A percentile compares a stretch with the other conserved stretches of the same genome.
Conservation (phyloP, 2,888 invertebrate genomes). For the Agrotis exclamationis region DNA sequence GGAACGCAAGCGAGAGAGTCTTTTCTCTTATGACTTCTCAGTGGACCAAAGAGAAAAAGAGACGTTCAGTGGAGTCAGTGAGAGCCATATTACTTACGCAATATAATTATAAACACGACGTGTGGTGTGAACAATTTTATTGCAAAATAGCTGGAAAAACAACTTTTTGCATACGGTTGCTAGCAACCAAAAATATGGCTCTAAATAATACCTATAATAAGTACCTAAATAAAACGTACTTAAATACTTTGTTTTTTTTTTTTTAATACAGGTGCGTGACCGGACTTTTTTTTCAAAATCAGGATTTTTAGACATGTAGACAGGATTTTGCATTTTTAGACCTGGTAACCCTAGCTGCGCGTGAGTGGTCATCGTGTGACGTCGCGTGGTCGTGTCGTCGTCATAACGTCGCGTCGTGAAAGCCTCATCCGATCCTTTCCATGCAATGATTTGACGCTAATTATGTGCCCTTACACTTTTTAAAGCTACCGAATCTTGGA, state of each 20-base stretch:
- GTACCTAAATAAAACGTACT: too few species aligned
- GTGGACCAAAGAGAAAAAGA: constrained; percentile 3
- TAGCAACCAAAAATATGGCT: too few species aligned
- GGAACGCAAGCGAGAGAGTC: constrained; percentile 1
- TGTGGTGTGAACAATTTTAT: constrained; percentile 1
- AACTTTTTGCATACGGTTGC: too few species aligned
- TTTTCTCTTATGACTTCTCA: constrained; percentile 5
- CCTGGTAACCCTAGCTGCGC: too few species aligned
- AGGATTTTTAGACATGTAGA: too few species aligned
- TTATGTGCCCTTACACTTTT: constrained; percentile 2
- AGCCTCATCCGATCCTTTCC: constrained; percentile 49
- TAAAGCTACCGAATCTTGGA: not conserved
- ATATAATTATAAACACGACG: not conserved
- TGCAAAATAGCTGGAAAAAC: not conserved
- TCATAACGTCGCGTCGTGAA: constrained; percentile 27
- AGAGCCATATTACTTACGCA: constrained; percentile 8
- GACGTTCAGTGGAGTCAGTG: constrained; percentile 6
- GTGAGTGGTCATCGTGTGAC: constrained; percentile 36
- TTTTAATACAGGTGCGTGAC: too few species aligned
- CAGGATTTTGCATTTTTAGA: too few species aligned
- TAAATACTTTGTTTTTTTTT: too few species aligned
- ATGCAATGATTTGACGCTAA: constrained; percentile 26
- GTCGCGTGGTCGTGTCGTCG: constrained; percentile 27
- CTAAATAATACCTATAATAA: too few species aligned
- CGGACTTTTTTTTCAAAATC: too few species aligned